phyloP scores from a whole-genome alignment of 92 coral and sea anemone genomes.

The Meandrina meandrites region DNA sequence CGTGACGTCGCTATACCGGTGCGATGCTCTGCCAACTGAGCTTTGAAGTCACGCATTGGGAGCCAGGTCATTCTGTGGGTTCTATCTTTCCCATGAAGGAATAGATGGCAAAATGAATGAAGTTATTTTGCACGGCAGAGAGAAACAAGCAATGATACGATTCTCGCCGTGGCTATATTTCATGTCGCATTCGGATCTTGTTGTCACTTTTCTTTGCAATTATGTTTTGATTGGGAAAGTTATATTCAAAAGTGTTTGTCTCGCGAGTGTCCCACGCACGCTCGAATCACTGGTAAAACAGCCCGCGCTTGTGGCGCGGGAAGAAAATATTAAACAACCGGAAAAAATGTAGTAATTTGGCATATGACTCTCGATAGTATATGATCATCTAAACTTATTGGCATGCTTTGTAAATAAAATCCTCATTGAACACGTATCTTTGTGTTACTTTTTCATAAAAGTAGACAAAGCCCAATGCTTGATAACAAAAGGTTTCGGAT shows the following conservation, averaged over 20 bases:
- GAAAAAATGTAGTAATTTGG: background rate
- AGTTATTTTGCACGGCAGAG: too few relatives aligned
- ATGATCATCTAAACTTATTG: background rate
- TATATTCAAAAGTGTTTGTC: background rate
- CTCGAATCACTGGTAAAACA: background rate
- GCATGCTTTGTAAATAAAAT: conserved; percentile 23
- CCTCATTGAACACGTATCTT: background rate
- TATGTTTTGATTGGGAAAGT: too few relatives aligned
- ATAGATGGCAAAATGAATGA: too few relatives aligned
- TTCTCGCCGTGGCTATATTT: too few relatives aligned
- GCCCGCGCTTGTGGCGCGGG: background rate
- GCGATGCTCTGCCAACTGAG: too few relatives aligned
- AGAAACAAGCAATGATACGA: too few relatives aligned
- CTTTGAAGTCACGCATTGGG: too few relatives aligned
- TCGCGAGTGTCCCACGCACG: background rate
- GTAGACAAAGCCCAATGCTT: conserved; percentile 12
- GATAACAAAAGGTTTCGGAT: conserved; percentile 3
- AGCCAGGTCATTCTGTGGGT: too few relatives aligned
- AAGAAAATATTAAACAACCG: background rate
- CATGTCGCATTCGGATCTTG: too few relatives aligned
- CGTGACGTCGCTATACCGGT: too few relatives aligned
- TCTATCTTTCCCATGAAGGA: too few relatives aligned
- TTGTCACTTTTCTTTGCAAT: too few relatives aligned
- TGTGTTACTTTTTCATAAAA: conserved; percentile 9
- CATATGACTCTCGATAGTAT: background rate